Evolutionary conservation across 2,797 vertebrate species (phyloP), one percentile per base, ranked within the genome.

Genomic region (Takifugu rubripes): DNA sequence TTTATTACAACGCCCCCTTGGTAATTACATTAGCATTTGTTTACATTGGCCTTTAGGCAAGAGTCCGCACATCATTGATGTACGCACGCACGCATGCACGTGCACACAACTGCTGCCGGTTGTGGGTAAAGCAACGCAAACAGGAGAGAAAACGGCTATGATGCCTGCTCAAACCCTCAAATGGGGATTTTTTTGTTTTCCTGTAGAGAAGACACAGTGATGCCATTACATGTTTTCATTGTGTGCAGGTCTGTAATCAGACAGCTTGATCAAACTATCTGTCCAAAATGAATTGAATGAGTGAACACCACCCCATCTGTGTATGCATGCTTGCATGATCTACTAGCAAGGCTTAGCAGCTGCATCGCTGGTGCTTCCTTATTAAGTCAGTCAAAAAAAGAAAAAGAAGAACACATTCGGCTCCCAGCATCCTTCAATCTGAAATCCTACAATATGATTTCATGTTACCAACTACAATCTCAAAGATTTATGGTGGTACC

Each of bases 11-110:
- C 80, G 72, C 36, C 36, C 83, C 81, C 75, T 65, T 72, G 8
- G 57, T 91, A 88, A 92, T 91, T 87, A 86, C 73, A 88, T 92
- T 90, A 85, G 87, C 86, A 89, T 91, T 90, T 89, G 89, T 90
- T 91, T 91, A 88, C 84, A 77, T 74, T 76, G 80, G 78, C 86
- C 87, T 82, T 60, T 61, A 85, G 90, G 88, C 86, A 82, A 68
- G 74, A 75, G 67, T 72, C 74, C 55, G 59, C 68, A 78, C 57
- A 67, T 74, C 51, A 66, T 74, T 70, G 66, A 68, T 49, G 45
- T 55, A 54, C 29, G 48, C 5, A 14, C 49, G 55, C 5, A 25
- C 9, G 24, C 42, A 52, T 33, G 25, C 49, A 26, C 45, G 61
- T 50, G 52, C 44, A 33, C 57, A 46, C 42, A 25, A 58, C 31